phyloP scores from a whole-genome alignment of 2,113 vertebrate species.

The Gallinago undulata region DNA sequence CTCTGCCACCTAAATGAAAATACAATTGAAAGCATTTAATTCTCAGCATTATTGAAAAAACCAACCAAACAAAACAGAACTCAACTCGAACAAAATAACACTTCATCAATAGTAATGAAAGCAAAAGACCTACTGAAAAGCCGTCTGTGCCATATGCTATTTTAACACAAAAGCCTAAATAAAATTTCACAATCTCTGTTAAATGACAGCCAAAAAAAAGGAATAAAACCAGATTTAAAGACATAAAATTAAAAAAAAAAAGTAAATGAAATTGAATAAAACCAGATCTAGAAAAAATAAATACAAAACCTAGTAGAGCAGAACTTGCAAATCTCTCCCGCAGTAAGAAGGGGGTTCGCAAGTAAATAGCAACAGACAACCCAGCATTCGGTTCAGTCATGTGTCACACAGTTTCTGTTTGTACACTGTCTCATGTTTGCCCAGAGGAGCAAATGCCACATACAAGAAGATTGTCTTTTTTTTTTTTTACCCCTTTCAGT shows the following conservation, averaged over 20 bases:
- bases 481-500: neutral
- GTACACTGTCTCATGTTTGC: neutral
- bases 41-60: neutral
- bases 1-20: constrained; percentile 90
- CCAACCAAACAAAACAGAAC: neutral
- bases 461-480: neutral
- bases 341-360: neutral
- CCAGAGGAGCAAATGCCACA: neutral
- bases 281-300: neutral
- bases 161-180: neutral
- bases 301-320: neutral
- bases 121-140: neutral
- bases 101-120: neutral
- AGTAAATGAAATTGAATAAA: neutral
- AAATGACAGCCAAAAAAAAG: neutral
- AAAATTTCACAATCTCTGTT: neutral
- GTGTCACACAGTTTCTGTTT: neutral
- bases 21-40: neutral
- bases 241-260: neutral
- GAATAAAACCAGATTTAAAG: neutral
- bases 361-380: neutral
- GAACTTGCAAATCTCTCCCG: neutral
- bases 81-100: neutral
- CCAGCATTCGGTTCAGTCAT: neutral
- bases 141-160: neutral